Base-by-base conservation (phyloP, 92 coral and sea anemone genomes). In the Porites cylindrica region DNA sequence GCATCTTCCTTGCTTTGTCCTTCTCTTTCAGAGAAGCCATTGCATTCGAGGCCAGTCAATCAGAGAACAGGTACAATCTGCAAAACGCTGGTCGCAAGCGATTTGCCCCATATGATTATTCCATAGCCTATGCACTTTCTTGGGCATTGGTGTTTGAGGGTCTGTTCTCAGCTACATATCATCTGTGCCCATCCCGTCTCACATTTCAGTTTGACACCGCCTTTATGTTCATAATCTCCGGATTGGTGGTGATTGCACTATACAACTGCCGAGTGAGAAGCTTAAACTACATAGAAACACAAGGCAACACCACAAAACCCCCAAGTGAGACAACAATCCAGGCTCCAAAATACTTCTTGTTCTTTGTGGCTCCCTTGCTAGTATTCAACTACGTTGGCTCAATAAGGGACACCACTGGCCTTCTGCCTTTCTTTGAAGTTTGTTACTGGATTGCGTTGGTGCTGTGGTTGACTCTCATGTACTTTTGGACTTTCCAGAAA, bases 121-220 rank as follows among this genome's bases (percentile, higher is more conserved):
- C 98, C 1, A 86, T 96, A 64, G 94, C 95, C 4, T 96, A 96
- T 71, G 98, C 99, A 12, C 85, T 96, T 67, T 85, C 99, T 54
- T 95, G 98, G 98, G 96, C 98, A 6, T 79, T 96, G 92, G 84
- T 92, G 79, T 95, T 96, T 79, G 93, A 96, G 69, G 99, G 99
- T 2, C 79, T 96, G 62, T 96, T 96, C 81, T 96, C 99, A 6
- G 96, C 99, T 3, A 93, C 92, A 6, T 96, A 96, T 63, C 99
- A 96, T 78, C 84, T 96, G 38, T 96, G 99, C 52, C 99, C 99
- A 2, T 95, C 98, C 85, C 89, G 99, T 23, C 91, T 96, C 82
- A 96, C 99, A 14, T 96, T 96, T 72, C 99, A 96, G 97, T 96
- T 96, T 81, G 99, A 96, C 85, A 93, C 99, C 1, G 99, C 99